phyloP scores from a whole-genome alignment of 1,140 invertebrate species.

The Drosophila subpulchrella region DNA sequence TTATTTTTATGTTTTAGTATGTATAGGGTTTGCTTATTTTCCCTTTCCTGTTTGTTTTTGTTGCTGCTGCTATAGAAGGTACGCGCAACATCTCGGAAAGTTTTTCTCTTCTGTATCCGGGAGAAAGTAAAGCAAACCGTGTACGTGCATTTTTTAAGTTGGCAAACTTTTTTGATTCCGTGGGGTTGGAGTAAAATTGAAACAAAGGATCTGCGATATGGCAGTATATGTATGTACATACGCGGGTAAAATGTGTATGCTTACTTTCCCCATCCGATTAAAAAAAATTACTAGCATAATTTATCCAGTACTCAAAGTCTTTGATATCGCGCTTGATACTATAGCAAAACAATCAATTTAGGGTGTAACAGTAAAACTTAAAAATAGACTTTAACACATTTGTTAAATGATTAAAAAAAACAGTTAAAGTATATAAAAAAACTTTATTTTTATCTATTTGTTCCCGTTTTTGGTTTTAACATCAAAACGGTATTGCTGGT shows the following conservation, averaged over 20 bases:
- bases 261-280: conserved; percentile 4
- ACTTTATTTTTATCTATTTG: too few relatives aligned
- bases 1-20: conserved; percentile 51
- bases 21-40: conserved; percentile 38
- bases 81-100: conserved; percentile 21
- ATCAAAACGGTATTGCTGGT: too few relatives aligned
- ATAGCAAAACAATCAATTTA: too few relatives aligned
- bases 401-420: too few relatives aligned
- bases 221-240: neutral
- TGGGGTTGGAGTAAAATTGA: neutral
- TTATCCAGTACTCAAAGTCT: neutral
- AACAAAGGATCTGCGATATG: conserved; percentile 14
- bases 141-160: conserved; percentile 31
- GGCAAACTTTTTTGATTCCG: conserved; percentile 10
- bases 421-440: too few relatives aligned
- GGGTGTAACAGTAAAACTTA: neutral
- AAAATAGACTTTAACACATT: too few relatives aligned
- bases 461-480: too few relatives aligned
- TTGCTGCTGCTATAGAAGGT: conserved; percentile 20
- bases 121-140: conserved; percentile 28
- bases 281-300: neutral
- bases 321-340: too few relatives aligned
- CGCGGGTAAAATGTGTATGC: conserved; percentile 10
- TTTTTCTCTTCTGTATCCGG: conserved; percentile 13
- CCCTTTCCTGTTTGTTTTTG: conserved; percentile 7